Base-by-base conservation (phyloP, 2,113 vertebrate species). In the Cottus gobio region DNA sequence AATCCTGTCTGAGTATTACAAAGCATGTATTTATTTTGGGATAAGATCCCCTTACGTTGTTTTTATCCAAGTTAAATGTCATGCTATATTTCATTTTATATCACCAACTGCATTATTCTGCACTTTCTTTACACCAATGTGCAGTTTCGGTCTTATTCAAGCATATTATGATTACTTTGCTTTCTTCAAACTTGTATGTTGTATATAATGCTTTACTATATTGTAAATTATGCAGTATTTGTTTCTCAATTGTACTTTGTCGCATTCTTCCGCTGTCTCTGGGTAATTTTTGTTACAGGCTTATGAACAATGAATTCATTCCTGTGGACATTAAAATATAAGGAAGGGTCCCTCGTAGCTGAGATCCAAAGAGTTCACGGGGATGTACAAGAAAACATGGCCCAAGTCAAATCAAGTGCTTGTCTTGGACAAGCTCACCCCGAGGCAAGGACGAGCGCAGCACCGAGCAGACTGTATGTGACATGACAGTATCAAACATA, bases 391-490 rank as follows among this genome's bases (percentile, higher is more conserved):
- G 60, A 87, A 87, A 90, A 90, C 89, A 91, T 81, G 86, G 85
- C 75, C 63, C 72, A 13, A 85, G 90, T 90, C 87, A 91, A 82
- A 86, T 67, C 77, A 58, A 89, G 79, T 85, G 74, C 79, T 77
- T 56, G 77, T 91, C 86, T 90, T 87, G 62, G 69, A 87, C 50
- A 28, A 69, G 64, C 81, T 50, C 42, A 3, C 54, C 90, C 90
- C 4, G 70, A 89, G 83, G 92, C 82, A 89, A 91, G 80, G 88
- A 86, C 86, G 60, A 86, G 65, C 30, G 24, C 54, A 80, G 79
- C 90, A 72, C 52, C 36, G 34, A 90, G 86, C 89, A 93, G 91
- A 90, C 90, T 90, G 90, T 76, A 75, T 89, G 74, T 89, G 93
- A 91, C 91, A 87, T 85, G 86, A 91, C 89, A 80, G 85, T 58